These are phyloP conservation scores for Bothrops alternatus DNA, from an alignment of 2,797 vertebrate genomes.

Conservation along the genomic window DNA sequence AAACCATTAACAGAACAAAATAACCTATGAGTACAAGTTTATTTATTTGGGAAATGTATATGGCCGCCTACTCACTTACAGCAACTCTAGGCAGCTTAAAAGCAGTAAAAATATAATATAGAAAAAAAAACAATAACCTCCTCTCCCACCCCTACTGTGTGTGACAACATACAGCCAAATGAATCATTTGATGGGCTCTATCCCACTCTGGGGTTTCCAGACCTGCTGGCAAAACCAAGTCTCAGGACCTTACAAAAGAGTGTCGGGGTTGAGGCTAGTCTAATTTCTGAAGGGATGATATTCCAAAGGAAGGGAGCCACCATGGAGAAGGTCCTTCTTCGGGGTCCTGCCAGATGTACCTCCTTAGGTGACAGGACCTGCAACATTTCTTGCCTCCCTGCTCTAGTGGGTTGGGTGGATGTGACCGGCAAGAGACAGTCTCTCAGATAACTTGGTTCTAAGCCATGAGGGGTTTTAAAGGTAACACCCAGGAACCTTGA, in stretches of 20 bases:
- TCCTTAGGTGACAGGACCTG: not conserved
- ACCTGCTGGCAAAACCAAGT: too few relatives aligned
- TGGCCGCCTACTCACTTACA: not conserved
- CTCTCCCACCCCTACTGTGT: not conserved
- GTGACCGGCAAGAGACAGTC: not conserved
- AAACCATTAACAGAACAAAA: not conserved
- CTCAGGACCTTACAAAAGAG: not conserved
- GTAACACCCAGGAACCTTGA: not conserved
- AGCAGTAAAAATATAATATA: not conserved
- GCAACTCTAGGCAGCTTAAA: not conserved
- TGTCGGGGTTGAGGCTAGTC: not conserved
- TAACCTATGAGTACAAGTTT: not conserved
- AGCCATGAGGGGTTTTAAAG: not conserved
- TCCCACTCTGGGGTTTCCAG: not conserved
- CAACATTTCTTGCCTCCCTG: not conserved
- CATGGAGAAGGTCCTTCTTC: not conserved
- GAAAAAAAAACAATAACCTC: not conserved
- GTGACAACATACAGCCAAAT: not conserved
- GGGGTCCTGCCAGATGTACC: not conserved
- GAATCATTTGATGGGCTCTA: not conserved
- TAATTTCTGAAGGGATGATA: not conserved
- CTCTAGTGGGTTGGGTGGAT: not conserved
- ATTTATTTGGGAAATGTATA: not conserved
- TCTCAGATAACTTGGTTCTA: not conserved
- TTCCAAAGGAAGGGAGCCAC: not conserved